Conservation (phyloP, 2,113 vertebrate genomes). For the Bufo gargarizans region DNA sequence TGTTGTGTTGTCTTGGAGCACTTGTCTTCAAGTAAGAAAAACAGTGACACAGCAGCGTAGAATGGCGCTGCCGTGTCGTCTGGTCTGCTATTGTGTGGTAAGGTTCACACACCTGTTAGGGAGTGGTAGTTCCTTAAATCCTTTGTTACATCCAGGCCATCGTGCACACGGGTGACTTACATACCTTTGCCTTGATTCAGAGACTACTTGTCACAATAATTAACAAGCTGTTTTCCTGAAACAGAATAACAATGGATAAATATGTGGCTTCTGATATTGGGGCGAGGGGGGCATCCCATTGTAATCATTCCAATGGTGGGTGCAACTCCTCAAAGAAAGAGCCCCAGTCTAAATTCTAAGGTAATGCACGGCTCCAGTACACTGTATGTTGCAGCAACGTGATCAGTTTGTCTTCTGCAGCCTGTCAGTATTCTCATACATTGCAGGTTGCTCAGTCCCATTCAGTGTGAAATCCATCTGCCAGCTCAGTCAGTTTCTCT, state of each 20-base stretch:
- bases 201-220: background rate
- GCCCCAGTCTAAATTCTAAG: background rate
- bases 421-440: no score
- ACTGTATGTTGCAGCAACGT: no score
- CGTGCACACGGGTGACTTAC: background rate
- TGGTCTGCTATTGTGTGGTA: background rate
- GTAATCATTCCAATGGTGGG: background rate
- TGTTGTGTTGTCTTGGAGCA: background rate
- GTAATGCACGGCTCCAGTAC: no score
- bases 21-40: background rate
- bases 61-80: background rate
- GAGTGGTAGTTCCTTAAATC: slow-evolving; percentile 8
- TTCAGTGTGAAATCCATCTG: no score
- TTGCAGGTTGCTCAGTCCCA: no score
- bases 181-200: background rate
- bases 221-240: background rate
- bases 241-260: background rate
- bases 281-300: background rate
- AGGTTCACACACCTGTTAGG: background rate
- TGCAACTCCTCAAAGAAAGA: background rate
- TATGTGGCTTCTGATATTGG: background rate
- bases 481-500: no score
- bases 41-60: background rate
- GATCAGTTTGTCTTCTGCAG: no score
- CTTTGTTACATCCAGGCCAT: background rate